Conservation (phyloP, 2,888 invertebrate species). For the Tinea pellionella region DNA sequence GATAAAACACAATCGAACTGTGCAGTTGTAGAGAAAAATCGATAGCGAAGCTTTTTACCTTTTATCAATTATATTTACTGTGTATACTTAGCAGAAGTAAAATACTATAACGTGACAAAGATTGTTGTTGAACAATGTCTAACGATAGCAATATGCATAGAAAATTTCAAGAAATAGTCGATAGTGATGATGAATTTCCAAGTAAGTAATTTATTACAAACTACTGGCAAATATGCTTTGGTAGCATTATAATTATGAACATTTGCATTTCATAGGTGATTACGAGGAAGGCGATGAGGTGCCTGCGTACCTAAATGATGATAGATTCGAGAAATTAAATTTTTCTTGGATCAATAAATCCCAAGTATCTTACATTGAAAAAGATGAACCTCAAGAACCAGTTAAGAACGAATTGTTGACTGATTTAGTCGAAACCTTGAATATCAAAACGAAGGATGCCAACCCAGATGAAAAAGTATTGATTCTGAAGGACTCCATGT, state of each 20-base stretch:
- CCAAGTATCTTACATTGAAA: not conserved
- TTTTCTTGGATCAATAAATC: not conserved
- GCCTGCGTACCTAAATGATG: not conserved
- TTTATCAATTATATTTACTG: too few species aligned
- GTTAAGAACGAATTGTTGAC: not conserved
- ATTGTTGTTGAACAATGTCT: too few species aligned
- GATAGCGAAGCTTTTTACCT: too few species aligned
- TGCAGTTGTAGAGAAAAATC: too few species aligned
- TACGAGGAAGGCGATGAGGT: not conserved
- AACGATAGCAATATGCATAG: not conserved
- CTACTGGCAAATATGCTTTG: not conserved
- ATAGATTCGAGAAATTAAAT: not conserved
- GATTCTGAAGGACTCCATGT: not conserved
- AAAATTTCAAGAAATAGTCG: not conserved
- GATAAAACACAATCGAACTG: too few species aligned
- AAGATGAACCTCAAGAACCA: too few species aligned
- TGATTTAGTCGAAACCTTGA: not conserved
- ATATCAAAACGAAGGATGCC: not conserved
- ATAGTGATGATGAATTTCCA: slow-evolving; percentile 1
- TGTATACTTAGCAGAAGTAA: too few species aligned
- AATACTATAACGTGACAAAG: too few species aligned
- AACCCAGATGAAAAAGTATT: not conserved
- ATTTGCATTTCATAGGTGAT: not conserved
- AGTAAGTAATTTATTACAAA: not conserved
- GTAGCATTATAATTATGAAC: not conserved